phyloP scores from a whole-genome alignment of 2,113 vertebrate genomes.

The Anhinga rufa region DNA sequence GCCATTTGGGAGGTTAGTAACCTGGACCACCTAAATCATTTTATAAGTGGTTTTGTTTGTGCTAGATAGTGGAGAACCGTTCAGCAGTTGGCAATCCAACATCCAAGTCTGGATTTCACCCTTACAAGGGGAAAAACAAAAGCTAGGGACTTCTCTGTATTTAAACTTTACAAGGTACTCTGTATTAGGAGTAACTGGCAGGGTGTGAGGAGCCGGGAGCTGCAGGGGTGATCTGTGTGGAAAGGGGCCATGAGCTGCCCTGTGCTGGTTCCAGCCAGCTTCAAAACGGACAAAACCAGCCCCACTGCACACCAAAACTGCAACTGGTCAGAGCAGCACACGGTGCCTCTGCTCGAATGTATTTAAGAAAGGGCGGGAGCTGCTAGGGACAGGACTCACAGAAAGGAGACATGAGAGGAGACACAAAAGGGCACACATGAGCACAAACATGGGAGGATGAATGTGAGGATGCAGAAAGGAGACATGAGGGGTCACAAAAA shows the following conservation, averaged over 20 bases:
- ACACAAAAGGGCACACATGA: background rate
- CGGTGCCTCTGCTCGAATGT: rapidly evolving
- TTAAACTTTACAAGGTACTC: background rate
- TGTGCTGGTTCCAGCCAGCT: background rate
- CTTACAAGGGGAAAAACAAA: background rate
- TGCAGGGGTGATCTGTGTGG: background rate
- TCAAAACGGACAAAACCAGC: background rate
- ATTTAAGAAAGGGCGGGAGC: background rate
- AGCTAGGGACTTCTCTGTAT: background rate
- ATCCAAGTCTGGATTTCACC: background rate
- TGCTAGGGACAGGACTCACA: background rate
- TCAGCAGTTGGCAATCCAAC: background rate
- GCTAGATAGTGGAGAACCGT: background rate
- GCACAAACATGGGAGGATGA: background rate
- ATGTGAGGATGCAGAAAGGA: background rate
- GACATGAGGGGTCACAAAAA: background rate
- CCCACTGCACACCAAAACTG: background rate
- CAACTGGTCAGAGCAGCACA: background rate
- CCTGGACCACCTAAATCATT: background rate
- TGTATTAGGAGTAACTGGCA: background rate
- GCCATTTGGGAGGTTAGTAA: background rate
- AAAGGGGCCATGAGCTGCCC: background rate
- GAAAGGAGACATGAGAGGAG: background rate
- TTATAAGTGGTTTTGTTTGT: background rate
- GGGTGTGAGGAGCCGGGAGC: background rate